Base-by-base conservation (phyloP, 2,113 vertebrate genomes). In the Tauraco erythrolophus region DNA sequence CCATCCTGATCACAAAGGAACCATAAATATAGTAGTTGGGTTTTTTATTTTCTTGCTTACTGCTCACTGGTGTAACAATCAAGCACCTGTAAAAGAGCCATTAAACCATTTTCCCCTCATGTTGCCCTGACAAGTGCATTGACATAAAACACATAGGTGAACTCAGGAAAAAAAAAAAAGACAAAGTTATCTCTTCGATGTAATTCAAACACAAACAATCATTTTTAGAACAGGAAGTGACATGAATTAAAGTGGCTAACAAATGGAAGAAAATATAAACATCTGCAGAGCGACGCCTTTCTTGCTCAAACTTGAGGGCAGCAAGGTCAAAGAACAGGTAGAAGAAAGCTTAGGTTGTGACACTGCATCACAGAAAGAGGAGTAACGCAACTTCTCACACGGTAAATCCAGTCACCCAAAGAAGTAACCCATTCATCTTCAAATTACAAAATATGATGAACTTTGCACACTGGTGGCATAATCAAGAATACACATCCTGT, bases 41-140 rank as follows among this genome's bases (percentile, higher is more conserved):
- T 8, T 31, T 33, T n/a, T 51, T 43, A 43, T 64, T 75, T 84
- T 30, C 2, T 1, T 76, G 6, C 53, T 60, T 82, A 43, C 45
- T 88, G 68, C 41, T 56, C 48, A 56, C 12, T 53, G 28, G 58
- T 65, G 18, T 70, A 93, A 92, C 2, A 1, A 89, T 51, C 50
- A 92, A 82, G 50, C 28, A 71, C 18, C 48, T 41, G 28, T 65
- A 83, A 80, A 89, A 70, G 19, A 82, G 53, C 33, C 27, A 56
- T 81, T 94, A 89, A 96, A 89, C 41, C 31, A 64, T 84, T 72
- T 96, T 95, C 89, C 76, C 78, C 97, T 94, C 61, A 94, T 54
- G 57, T 50, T 89, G 85, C 21, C 72, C 87, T 31, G 60, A 61
- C 68, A 78, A 93, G 35, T 31, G 31, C 43, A 72, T 16, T 54